These are phyloP conservation scores for Champsocephalus gunnari DNA, from an alignment of 2,797 vertebrate genomes.

Conservation along the genomic window DNA sequence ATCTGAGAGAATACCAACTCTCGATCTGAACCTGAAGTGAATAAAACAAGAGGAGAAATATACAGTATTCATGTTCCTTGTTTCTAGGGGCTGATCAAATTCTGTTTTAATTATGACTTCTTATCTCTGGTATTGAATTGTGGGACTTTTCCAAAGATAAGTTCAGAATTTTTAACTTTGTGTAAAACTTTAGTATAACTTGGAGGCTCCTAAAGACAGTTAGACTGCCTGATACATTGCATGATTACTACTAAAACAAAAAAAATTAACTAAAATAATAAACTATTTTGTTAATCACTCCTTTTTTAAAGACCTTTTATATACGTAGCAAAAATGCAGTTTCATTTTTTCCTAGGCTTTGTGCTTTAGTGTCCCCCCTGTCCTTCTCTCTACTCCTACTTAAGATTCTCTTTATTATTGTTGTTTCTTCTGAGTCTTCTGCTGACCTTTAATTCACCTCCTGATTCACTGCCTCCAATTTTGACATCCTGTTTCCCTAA, in stretches of 20 bases:
- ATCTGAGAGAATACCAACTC: neutral
- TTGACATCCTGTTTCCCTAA: neutral
- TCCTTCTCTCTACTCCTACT: too few relatives aligned
- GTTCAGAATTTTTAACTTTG: neutral
- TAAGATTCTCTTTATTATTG: too few relatives aligned
- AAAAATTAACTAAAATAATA: neutral
- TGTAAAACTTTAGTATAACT: neutral
- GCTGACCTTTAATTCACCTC: neutral
- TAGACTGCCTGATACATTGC: neutral
- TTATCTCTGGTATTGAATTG: neutral
- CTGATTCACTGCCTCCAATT: neutral
- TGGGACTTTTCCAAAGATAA: neutral
- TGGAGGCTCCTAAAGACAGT: neutral
- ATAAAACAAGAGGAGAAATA: conserved; percentile 1
- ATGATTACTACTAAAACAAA: neutral
- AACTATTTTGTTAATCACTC: too few relatives aligned
- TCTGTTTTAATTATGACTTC: neutral
- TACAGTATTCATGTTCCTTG: conserved; percentile 25
- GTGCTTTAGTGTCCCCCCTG: too few relatives aligned
- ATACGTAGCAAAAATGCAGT: too few relatives aligned
- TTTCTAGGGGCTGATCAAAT: conserved; percentile 4
- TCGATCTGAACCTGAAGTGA: conserved; percentile 15
- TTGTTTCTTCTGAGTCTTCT: neutral
- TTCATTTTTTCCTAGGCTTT: too few relatives aligned
- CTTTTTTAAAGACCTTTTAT: too few relatives aligned